Conservation (phyloP, 2,113 vertebrate genomes). For the Tyrannus savana region DNA sequence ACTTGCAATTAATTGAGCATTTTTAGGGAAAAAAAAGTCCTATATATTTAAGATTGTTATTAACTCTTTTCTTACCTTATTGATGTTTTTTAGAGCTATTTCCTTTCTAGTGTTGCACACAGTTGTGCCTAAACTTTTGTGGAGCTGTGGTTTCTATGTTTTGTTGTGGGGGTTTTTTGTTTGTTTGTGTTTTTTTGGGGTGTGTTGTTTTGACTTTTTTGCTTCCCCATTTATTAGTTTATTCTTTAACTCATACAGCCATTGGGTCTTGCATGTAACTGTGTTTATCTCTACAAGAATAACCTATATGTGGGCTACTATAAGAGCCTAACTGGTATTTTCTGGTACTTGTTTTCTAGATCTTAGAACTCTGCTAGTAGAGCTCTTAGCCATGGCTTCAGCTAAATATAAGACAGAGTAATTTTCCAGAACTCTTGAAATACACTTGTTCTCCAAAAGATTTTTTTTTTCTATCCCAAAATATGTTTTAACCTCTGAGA, state of each 20-base stretch:
- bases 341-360: neutral
- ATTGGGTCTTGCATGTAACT: neutral
- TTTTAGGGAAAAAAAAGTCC: neutral
- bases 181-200: too few species aligned
- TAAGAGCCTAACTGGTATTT: neutral
- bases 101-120: neutral
- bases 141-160: neutral
- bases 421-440: neutral
- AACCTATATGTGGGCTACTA: neutral
- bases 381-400: neutral
- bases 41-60: neutral
- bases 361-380: neutral
- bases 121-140: neutral
- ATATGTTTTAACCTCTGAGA: neutral
- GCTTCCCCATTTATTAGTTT: neutral
- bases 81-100: neutral
- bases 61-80: neutral
- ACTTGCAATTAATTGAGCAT: neutral
- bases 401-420: neutral
- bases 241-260: neutral
- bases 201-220: neutral
- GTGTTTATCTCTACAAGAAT: neutral
- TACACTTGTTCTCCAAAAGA: neutral
- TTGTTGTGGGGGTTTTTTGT: too few species aligned
- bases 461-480: neutral